Conservation (phyloP, 1,140 invertebrate species). For the Phthorimaea operculella region DNA sequence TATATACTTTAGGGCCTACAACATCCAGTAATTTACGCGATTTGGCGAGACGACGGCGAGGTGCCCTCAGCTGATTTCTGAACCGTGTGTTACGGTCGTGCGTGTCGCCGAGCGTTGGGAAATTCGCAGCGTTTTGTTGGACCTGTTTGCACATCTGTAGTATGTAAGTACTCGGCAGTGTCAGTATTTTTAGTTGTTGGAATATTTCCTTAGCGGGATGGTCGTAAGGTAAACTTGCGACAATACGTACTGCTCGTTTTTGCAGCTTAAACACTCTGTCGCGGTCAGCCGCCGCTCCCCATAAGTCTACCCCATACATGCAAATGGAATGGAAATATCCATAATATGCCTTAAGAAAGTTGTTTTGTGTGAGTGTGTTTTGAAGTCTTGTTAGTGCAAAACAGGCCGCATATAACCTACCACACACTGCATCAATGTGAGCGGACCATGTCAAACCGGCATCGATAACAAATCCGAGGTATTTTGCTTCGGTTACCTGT, state of each 20-base stretch:
- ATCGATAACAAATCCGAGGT: constrained; percentile 4
- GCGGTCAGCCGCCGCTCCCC: constrained; percentile 1
- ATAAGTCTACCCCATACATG: constrained; percentile 6
- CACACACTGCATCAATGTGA: not conserved
- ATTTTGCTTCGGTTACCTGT: not conserved
- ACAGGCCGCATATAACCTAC: not conserved
- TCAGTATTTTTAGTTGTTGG: not conserved
- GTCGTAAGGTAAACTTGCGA: constrained; percentile 1
- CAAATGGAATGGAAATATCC: constrained; percentile 9
- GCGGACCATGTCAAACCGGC: not conserved
- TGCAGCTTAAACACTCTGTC: constrained; percentile 2
- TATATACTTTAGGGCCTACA: too few relatives aligned
- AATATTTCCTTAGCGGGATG: not conserved
- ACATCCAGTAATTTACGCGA: too few relatives aligned
- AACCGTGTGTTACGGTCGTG: too few relatives aligned
- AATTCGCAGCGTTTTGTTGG: too few relatives aligned
- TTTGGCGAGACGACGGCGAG: too few relatives aligned
- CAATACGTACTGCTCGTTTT: constrained; percentile 6
- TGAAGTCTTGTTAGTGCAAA: not conserved
- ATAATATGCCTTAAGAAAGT: constrained; percentile 7
- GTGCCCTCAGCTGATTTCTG: too few relatives aligned
- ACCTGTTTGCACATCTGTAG: too few relatives aligned
- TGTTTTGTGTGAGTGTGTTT: not conserved
- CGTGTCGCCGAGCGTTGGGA: too few relatives aligned
- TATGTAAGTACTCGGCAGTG: constrained; percentile 1